Conservation (phyloP, 2,888 invertebrate species). For the Galerucella calmariensis region DNA sequence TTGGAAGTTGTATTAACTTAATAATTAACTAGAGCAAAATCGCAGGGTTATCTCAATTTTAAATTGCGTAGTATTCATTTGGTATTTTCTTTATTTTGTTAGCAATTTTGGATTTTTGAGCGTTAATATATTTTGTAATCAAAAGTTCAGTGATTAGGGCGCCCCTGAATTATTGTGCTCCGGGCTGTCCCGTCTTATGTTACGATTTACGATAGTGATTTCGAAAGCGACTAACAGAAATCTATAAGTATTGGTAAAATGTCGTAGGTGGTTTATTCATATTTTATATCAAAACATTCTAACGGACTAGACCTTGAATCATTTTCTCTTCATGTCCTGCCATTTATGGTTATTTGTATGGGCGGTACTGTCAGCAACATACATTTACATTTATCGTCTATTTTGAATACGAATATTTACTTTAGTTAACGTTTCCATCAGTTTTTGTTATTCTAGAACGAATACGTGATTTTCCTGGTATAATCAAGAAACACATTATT, state of each 20-base stretch:
- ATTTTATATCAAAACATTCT: not conserved
- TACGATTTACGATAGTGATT: not conserved
- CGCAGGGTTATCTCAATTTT: no score
- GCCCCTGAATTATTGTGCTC: not conserved
- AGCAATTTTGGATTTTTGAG: no score
- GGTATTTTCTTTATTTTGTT: no score
- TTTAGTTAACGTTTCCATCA: not conserved
- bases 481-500: no score
- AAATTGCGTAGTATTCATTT: no score
- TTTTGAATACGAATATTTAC: not conserved
- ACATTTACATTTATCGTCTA: not conserved
- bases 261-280: not conserved
- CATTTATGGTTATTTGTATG: conserved; percentile 4
- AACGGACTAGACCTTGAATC: conserved; percentile 1
- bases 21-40: no score
- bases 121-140: no score
- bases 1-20: no score
- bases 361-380: not conserved
- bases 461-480: no score
- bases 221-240: not conserved
- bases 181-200: not conserved
- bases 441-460: not conserved
- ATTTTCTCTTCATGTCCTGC: not conserved
- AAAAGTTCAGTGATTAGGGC: no score
- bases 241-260: not conserved